Evolutionary conservation across 2,113 vertebrate species (phyloP), one percentile per base, ranked within the genome.

Genomic region (Epinephelus cyanopodus): DNA sequence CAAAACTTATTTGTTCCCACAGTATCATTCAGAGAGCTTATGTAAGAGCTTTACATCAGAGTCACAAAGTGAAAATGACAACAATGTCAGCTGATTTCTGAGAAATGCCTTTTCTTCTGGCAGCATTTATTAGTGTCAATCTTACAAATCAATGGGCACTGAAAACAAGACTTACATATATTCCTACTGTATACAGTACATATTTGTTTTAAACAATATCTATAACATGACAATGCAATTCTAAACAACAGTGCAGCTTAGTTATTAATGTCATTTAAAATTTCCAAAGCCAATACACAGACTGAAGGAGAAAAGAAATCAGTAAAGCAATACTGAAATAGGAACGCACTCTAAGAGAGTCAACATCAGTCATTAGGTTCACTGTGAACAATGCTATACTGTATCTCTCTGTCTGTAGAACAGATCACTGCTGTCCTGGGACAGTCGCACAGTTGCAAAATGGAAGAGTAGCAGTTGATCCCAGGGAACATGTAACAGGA

Each of bases 71-170:
- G 3, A 68, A 81, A 81, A 87, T 19, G 3, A 83, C 19, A 66
- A 77, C 13, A 63, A 18, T 0, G 10, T 68, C 23, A 23, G 5
- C 3, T 52, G 47, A 67, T 74, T 82, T 67, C 45, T 71, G 4
- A 73, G 67, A 56, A 82, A 68, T 61, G 21, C 23, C 4, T 6
- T 66, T 21, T 64, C 77, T 88, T 21, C 6, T 64, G 21, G 6
- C 4, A 60, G 9, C 9, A 61, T 89, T 92, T 90, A 91, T 91
- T 92, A 47, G 10, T 58, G 25, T 58, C 7, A 79, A 17, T 8
- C 0, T 65, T 64, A 19, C 37, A 70, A 18, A 19, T 75, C 60
- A 19, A 25, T 5, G 54, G 39, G 25, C 25, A 42, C 13, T 64
- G 11, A 68, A 1, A 77, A 65, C 61, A 82, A 17, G 69, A 64